A percentile compares a stretch with the other conserved stretches of the same genome.
Evolutionary conservation across 2,888 invertebrate genomes (phyloP).

Genomic region (Teleogryllus oceanicus): DNA sequence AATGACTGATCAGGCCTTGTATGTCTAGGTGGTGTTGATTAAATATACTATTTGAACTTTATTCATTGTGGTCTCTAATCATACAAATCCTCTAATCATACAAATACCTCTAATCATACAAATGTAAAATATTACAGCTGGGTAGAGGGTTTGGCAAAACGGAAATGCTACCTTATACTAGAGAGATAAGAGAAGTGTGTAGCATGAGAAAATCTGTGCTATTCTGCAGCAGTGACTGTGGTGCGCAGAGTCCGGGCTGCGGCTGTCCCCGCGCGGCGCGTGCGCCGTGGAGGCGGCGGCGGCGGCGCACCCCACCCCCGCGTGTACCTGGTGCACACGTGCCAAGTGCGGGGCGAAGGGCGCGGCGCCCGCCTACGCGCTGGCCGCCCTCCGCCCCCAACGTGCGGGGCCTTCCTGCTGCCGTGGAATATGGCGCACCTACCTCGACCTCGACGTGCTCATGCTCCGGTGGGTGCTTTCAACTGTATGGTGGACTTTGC

Average conservation of each 20-base stretch:
- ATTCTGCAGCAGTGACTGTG: too few relatives aligned
- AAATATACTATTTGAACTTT: too few relatives aligned
- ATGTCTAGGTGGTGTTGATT: too few relatives aligned
- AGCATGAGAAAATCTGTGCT: too few relatives aligned
- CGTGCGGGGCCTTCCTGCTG: conserved; percentile 53
- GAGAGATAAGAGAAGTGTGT: too few relatives aligned
- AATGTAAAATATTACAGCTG: too few relatives aligned
- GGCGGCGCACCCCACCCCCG: background rate
- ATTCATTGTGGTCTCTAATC: too few relatives aligned
- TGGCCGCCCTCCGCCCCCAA: background rate
- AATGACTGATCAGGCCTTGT: too few relatives aligned
- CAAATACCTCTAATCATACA: too few relatives aligned
- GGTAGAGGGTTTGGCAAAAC: too few relatives aligned
- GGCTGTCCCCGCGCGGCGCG: background rate
- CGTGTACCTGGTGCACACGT: background rate
- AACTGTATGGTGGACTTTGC: background rate
- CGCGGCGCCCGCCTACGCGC: background rate
- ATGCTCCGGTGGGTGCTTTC: conserved; percentile 50
- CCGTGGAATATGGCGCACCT: conserved; percentile 74
- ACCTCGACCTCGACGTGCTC: conserved; percentile 70
- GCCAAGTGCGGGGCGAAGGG: background rate
- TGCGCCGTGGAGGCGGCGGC: background rate
- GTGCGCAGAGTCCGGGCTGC: background rate
- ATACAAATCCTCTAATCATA: too few relatives aligned
- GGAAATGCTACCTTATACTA: too few relatives aligned